phyloP scores from a whole-genome alignment of 2,113 vertebrate genomes.

The Pelusios castaneus region DNA sequence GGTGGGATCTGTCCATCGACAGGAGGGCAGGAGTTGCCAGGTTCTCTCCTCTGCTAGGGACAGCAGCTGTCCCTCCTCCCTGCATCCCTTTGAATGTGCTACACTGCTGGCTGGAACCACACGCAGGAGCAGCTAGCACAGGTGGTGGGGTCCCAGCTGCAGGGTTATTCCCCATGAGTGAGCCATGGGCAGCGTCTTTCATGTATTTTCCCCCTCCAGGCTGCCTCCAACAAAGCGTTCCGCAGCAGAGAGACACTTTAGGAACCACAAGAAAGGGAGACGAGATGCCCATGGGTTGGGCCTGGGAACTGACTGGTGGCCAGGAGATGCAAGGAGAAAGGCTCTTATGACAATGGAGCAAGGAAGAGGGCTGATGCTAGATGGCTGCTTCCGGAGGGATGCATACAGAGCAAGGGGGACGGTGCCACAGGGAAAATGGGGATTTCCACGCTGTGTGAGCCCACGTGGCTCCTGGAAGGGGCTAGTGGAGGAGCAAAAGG shows the following conservation, averaged over 20 bases:
- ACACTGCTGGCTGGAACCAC: background rate
- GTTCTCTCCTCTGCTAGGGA: background rate
- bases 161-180: background rate
- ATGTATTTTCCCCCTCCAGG: too few species aligned
- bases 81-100: background rate
- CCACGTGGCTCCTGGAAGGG: background rate
- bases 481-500: background rate
- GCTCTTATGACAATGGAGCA: too few species aligned
- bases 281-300: background rate
- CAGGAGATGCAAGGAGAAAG: too few species aligned
- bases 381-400: background rate
- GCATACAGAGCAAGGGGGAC: background rate
- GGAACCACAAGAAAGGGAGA: background rate
- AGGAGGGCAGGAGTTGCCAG: background rate
- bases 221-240: background rate
- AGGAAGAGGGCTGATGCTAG: background rate
- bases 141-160: background rate
- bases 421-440: background rate
- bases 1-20: fast-evolving
- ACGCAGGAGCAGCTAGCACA: background rate
- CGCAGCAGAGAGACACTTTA: background rate
- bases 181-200: background rate
- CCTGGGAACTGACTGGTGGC: background rate
- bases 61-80: background rate
- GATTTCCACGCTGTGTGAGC: background rate